Evolutionary conservation across 2,888 invertebrate genomes (phyloP), one percentile per base, ranked within the genome.

Genomic region (Tenthredo amoena): DNA sequence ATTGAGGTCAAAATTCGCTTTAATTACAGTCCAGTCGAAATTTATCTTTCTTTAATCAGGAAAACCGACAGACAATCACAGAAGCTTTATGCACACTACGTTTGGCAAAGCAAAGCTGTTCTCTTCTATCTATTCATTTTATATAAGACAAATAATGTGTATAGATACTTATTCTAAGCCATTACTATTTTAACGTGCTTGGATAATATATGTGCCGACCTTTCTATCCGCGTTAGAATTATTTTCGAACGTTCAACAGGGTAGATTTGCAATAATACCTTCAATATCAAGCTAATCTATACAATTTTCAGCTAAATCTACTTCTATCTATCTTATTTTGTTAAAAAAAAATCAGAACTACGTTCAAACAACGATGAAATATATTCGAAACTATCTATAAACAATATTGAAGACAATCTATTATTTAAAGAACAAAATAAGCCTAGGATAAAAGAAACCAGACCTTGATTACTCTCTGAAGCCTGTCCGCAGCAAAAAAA

Each of bases 21-120:
- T 47, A 47, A 12, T 47, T 47, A 47, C 15, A 47, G 4, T 15
- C 47, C 12, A 62, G 26, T 62, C 2, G n/a, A 21, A 62, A 26
- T n/a, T 21, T 65, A 34, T 68, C 68, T 15, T 12, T 68, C 31
- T 15, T 15, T 34, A 6, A 34, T 18, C 4, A 68, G 31, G 7
- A 68, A 34, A 18, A 34, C 15, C 10, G 34, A 68, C 5, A 34
- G 34, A 68, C 21, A 68, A 34, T 15, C 15, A 68, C 18, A 34
- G 34, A 68, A 68, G 68, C 34, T 68, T 68, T 34, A 34, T 68
- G 68, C 26, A 12, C 10, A 68, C 21, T 68, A 26, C 12, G 26
- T 68, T 68, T 34, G 34, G 34, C 68, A 68, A 68, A 68, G 68
- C 68, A 68, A 34, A 15, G 68, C 68, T 68, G 12, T 68, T 34